Evolutionary conservation across 2,888 invertebrate genomes (phyloP).

Genomic region (Eristalis pertinax): DNA sequence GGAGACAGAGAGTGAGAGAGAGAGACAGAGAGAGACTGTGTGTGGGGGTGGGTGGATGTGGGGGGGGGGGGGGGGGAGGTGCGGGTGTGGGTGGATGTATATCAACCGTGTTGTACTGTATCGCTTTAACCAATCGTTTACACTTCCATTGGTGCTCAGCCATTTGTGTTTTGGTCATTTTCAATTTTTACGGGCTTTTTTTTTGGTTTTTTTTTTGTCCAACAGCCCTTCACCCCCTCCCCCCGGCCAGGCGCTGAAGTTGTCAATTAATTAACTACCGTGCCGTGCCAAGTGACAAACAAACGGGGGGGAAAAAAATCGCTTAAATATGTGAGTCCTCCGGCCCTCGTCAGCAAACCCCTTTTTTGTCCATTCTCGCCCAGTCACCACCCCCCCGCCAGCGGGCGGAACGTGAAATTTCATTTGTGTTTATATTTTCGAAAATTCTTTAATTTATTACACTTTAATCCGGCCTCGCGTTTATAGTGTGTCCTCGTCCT

Average conservation of each 20-base stretch:
- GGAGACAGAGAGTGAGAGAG: too few relatives aligned
- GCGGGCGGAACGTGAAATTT: not conserved
- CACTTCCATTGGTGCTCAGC: conserved; percentile 63
- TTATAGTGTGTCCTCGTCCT: not conserved
- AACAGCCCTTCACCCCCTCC: not conserved
- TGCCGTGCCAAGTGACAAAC: conserved; percentile 16
- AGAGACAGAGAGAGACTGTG: not conserved
- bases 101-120: conserved; percentile 35
- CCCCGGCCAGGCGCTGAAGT: too few relatives aligned
- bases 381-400: too few relatives aligned
- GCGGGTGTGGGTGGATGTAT: too few relatives aligned
- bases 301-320: too few relatives aligned
- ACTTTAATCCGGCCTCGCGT: conserved; percentile 54
- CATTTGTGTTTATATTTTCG: conserved; percentile 24
- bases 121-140: conserved; percentile 55
- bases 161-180: conserved; percentile 67
- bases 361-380: too few relatives aligned
- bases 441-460: conserved; percentile 54
- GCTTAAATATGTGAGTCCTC: conserved; percentile 9
- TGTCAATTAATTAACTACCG: conserved; percentile 51
- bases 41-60: too few relatives aligned
- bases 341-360: too few relatives aligned
- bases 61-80: too few relatives aligned
- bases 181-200: conserved; percentile 45
- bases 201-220: not conserved